These are phyloP conservation scores for Drosophila stalkeri DNA, from an alignment of 2,888 invertebrate genomes.

Conservation along the genomic window DNA sequence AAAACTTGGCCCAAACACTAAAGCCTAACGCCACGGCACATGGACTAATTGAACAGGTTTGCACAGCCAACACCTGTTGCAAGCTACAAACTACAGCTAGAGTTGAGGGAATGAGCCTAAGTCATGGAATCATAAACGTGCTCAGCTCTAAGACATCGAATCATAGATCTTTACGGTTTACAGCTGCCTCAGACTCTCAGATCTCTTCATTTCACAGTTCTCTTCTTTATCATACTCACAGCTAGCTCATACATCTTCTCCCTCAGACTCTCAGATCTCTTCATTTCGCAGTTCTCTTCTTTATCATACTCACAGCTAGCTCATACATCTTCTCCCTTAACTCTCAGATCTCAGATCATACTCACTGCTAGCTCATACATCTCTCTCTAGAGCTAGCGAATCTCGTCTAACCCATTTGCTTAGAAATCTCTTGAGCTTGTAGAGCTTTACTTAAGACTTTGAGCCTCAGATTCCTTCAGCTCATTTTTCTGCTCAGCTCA, in stretches of 20 bases:
- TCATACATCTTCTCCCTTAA: not conserved
- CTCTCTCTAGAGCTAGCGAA: too few relatives aligned
- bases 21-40: not conserved
- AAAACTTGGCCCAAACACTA: constrained; percentile 22
- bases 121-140: not conserved
- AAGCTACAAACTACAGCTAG: not conserved
- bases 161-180: too few relatives aligned
- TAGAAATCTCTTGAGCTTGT: not conserved
- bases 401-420: too few relatives aligned
- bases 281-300: not conserved
- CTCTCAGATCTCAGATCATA: too few relatives aligned
- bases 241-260: too few relatives aligned
- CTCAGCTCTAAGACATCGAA: too few relatives aligned
- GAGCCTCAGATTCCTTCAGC: not conserved
- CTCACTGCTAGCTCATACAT: too few relatives aligned
- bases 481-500: too few relatives aligned
- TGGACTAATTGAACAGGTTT: constrained; percentile 30
- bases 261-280: not conserved
- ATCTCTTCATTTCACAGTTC: not conserved
- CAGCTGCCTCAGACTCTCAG: too few relatives aligned
- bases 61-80: constrained; percentile 13
- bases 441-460: not conserved
- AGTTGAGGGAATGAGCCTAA: not conserved
- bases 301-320: too few relatives aligned
- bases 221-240: not conserved